These are phyloP conservation scores for Ochropleura leucogaster DNA, from an alignment of 2,888 invertebrate species.

Conservation along the genomic window DNA sequence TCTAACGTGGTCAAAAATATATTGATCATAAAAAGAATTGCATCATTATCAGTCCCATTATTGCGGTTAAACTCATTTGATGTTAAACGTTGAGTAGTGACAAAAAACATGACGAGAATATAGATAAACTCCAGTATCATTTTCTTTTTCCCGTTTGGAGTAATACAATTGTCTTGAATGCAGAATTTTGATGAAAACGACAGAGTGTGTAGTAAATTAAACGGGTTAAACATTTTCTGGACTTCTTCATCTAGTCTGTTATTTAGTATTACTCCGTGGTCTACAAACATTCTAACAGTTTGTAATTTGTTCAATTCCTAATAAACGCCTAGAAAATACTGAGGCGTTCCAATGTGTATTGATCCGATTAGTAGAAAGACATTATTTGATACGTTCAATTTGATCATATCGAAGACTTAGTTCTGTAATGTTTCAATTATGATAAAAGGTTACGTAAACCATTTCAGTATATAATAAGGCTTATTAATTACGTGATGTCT, in stretches of 20 bases:
- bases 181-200: neutral
- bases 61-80: neutral
- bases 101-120: neutral
- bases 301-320: too few relatives aligned
- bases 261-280: neutral
- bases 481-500: too few relatives aligned
- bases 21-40: too few relatives aligned
- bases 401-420: too few relatives aligned
- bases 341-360: too few relatives aligned
- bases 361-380: too few relatives aligned
- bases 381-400: too few relatives aligned
- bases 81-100: neutral
- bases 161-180: conserved; percentile 34
- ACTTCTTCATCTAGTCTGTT: neutral
- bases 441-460: too few relatives aligned
- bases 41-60: neutral
- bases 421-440: too few relatives aligned
- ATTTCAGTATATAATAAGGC: too few relatives aligned
- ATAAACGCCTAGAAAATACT: too few relatives aligned
- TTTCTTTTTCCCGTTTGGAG: neutral
- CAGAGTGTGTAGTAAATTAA: neutral
- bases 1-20: neutral
- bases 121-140: neutral
- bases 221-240: neutral
- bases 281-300: too few relatives aligned